Percentiles rank a stretch among this genome's conserved stretches.
Evolutionary conservation across 1,140 invertebrate species (phyloP).

Genomic region (Aphis gossypii): DNA sequence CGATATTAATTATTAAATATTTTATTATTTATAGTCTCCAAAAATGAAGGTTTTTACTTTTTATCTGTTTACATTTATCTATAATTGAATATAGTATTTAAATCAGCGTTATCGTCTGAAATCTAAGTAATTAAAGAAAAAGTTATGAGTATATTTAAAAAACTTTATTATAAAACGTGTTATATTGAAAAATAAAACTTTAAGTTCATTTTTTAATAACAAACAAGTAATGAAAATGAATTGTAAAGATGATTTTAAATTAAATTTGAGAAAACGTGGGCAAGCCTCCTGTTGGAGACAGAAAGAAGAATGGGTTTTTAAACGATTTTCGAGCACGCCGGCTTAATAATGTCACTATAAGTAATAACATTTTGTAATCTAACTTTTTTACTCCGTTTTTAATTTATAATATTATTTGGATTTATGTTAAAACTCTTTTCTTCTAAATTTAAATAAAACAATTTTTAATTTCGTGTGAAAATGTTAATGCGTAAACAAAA

Average conservation of each 20-base stretch:
- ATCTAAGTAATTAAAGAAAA: neutral
- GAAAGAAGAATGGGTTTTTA: slow-evolving; percentile 8
- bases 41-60: neutral
- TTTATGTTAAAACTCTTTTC: neutral
- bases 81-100: neutral
- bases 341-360: neutral
- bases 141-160: neutral
- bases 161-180: neutral
- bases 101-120: neutral
- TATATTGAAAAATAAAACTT: neutral
- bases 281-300: neutral
- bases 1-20: neutral
- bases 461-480: neutral
- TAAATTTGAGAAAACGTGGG: neutral
- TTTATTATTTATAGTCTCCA: neutral
- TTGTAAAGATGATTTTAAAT: slow-evolving; percentile 20
- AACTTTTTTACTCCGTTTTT: neutral
- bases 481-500: neutral
- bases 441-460: neutral
- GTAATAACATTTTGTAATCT: slow-evolving; percentile 17
- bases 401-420: neutral
- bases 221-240: neutral
- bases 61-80: neutral
- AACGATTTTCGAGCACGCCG: neutral
- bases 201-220: neutral